Evolutionary conservation across 2,797 vertebrate species (phyloP).

Genomic region (Hippoglossus hippoglossus): DNA sequence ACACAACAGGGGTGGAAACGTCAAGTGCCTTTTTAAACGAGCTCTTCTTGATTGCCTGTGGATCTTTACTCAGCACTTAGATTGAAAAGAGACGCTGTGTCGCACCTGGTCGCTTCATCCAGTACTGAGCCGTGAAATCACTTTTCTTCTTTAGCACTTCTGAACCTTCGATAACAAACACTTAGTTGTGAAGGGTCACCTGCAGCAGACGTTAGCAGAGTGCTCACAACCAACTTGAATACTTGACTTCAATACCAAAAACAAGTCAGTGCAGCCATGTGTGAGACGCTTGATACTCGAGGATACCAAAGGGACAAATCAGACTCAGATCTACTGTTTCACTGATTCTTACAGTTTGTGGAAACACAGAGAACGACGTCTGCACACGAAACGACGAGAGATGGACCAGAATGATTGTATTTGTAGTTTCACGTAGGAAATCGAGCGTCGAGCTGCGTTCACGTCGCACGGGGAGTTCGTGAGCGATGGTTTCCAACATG

Average conservation of each 20-base stretch:
- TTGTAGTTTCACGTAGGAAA: neutral
- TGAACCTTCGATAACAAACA: neutral
- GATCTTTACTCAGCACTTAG: conserved; percentile 35
- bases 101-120: conserved; percentile 18
- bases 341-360: neutral
- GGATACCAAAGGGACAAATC: conserved; percentile 63
- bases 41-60: conserved; percentile 25
- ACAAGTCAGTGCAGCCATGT: conserved; percentile 12
- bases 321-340: neutral
- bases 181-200: neutral
- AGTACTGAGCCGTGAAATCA: conserved; percentile 37
- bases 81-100: conserved; percentile 3
- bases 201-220: neutral
- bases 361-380: neutral
- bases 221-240: conserved; percentile 13
- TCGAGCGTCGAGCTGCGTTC: too few species aligned
- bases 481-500: neutral
- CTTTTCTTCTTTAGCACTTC: conserved; percentile 19
- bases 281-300: conserved; percentile 25
- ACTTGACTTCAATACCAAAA: conserved; percentile 24
- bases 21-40: conserved; percentile 45
- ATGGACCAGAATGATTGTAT: conserved; percentile 2
- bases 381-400: too few species aligned
- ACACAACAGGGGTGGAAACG: neutral
- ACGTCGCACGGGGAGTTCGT: neutral